These are phyloP conservation scores for Drosophila kambysellisi DNA, from an alignment of 2,888 invertebrate species.

Conservation along the genomic window DNA sequence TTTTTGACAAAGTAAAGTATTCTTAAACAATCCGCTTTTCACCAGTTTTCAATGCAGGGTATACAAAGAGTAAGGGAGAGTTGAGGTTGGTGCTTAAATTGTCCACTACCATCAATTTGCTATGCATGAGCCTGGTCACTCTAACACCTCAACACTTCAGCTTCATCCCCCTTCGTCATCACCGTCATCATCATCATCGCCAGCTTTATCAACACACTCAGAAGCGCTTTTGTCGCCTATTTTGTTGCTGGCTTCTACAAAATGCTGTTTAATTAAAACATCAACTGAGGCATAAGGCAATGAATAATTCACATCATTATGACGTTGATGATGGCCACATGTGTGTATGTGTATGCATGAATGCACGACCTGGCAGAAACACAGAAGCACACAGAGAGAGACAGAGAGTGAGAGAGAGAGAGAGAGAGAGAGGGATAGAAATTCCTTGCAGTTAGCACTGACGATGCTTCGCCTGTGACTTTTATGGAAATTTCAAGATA, in stretches of 20 bases:
- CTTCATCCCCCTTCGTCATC: background rate
- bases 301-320: slow-evolving; percentile 77
- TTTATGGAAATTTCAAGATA: slow-evolving; percentile 66
- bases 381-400: background rate
- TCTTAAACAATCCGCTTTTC: background rate
- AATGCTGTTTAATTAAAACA: slow-evolving; percentile 74
- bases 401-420: background rate
- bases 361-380: slow-evolving; percentile 13
- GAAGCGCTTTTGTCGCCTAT: slow-evolving; percentile 33
- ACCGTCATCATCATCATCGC: background rate
- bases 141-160: slow-evolving; percentile 13
- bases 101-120: slow-evolving; percentile 34
- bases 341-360: slow-evolving; percentile 9
- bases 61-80: background rate
- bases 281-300: slow-evolving; percentile 77
- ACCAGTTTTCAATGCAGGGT: background rate
- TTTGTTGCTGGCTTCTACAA: slow-evolving; percentile 33
- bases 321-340: slow-evolving; percentile 43
- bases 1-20: background rate
- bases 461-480: slow-evolving; percentile 22
- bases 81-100: slow-evolving; percentile 12
- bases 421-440: background rate
- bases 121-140: slow-evolving; percentile 41
- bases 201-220: background rate
- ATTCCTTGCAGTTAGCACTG: slow-evolving; percentile 35